These are phyloP conservation scores for Heterohyrax brucei DNA, from an alignment of 2,797 vertebrate genomes.

Conservation along the genomic window DNA sequence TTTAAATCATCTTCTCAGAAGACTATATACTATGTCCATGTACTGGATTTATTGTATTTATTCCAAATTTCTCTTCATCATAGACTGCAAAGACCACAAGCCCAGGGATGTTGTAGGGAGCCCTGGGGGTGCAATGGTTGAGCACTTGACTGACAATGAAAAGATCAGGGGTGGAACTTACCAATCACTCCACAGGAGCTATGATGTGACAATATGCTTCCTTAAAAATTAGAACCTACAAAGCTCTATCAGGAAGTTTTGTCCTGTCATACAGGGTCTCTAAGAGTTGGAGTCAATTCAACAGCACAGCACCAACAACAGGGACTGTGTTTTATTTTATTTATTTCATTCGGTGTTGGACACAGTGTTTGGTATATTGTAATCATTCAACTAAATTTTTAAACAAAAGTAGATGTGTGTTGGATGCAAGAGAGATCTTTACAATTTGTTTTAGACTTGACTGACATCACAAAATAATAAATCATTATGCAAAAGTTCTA, in stretches of 20 bases:
- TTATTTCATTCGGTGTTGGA: neutral
- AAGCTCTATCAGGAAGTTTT: neutral
- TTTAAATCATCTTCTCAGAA: conserved; percentile 2
- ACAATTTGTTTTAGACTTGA: conserved; percentile 13
- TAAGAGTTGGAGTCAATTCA: neutral
- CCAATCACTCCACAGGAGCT: neutral
- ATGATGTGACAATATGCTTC: neutral
- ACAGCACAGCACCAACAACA: neutral
- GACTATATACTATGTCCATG: neutral
- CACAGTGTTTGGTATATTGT: neutral
- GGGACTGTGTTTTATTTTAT: neutral
- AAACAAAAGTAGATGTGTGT: neutral
- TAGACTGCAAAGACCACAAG: neutral
- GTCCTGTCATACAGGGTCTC: neutral
- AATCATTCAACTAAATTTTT: neutral
- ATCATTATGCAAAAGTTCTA: neutral
- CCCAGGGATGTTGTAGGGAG: neutral
- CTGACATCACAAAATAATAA: neutral
- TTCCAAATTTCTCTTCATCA: neutral
- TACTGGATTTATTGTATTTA: conserved; percentile 1
- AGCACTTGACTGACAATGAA: neutral
- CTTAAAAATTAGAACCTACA: neutral
- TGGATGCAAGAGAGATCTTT: neutral
- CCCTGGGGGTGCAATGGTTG: neutral
- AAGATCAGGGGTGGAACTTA: neutral